Percentiles rank a stretch among this genome's conserved stretches.
These are phyloP conservation scores for Apotomis turbidana DNA, from an alignment of 2,888 invertebrate species.

Conservation along the genomic window DNA sequence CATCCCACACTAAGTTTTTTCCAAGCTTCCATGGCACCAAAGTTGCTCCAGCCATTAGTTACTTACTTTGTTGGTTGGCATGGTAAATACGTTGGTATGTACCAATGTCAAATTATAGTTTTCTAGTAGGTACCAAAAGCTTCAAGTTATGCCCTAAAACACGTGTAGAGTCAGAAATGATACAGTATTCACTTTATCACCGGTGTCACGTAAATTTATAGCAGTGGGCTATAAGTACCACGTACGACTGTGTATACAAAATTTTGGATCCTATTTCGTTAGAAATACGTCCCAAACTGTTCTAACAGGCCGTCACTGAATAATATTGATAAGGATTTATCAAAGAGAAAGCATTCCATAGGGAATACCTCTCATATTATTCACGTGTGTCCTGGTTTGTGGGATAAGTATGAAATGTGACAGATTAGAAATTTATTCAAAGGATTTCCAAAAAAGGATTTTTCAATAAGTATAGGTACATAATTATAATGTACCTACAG, in stretches of 20 bases:
- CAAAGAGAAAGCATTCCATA: slow-evolving; percentile 13
- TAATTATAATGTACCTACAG: too few relatives aligned
- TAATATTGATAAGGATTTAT: slow-evolving; percentile 11
- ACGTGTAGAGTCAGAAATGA: neutral
- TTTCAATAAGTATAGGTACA: too few relatives aligned
- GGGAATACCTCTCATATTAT: slow-evolving; percentile 19
- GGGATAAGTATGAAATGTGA: neutral
- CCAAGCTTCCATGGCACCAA: too few relatives aligned
- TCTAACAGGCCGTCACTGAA: neutral
- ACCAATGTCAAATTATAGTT: too few relatives aligned
- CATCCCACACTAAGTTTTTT: too few relatives aligned
- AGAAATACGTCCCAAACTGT: neutral
- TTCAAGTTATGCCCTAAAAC: too few relatives aligned
- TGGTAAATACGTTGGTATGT: too few relatives aligned
- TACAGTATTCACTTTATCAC: neutral
- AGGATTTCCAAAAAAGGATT: too few relatives aligned
- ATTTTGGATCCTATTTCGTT: neutral
- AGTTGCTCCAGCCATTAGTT: too few relatives aligned
- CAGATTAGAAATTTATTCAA: neutral
- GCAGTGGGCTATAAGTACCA: neutral
- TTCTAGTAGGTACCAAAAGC: too few relatives aligned
- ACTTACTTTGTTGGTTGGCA: too few relatives aligned
- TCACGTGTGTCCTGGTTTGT: slow-evolving; percentile 7
- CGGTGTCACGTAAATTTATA: neutral
- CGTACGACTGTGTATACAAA: neutral